phyloP scores from a whole-genome alignment of 2,797 vertebrate species.

The Enteromius fasciolatus region DNA sequence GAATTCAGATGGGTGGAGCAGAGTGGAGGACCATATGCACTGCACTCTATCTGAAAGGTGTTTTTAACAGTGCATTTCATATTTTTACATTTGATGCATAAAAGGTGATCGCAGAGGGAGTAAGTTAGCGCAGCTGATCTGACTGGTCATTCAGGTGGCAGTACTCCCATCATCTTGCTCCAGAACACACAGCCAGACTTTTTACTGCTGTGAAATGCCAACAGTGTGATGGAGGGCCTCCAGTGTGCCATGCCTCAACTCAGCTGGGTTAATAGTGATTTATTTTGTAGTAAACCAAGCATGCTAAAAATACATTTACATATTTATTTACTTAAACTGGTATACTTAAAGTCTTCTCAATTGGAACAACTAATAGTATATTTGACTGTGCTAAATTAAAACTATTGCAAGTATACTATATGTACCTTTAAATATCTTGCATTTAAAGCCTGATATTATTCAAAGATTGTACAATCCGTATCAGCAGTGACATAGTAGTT shows the following conservation, averaged over 20 bases:
- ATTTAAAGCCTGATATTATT: not conserved
- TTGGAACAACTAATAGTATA: not conserved
- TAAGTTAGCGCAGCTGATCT: not conserved
- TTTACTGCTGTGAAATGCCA: conserved; percentile 15
- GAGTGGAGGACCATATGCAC: conserved; percentile 36
- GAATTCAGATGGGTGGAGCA: conserved; percentile 37
- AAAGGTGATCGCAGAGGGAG: not conserved
- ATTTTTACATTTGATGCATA: conserved; percentile 3
- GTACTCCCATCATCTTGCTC: not conserved
- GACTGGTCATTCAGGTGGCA: conserved; percentile 14
- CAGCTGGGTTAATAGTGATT: not conserved
- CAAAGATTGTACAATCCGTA: not conserved
- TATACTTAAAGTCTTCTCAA: not conserved
- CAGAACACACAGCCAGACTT: not conserved
- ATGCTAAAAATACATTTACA: too few relatives aligned
- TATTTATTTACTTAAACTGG: not conserved
- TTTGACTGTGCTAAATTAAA: not conserved
- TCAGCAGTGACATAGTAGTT: not conserved
- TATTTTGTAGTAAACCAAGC: too few relatives aligned
- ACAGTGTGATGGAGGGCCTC: not conserved
- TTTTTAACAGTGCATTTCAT: conserved; percentile 4
- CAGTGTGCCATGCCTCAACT: not conserved
- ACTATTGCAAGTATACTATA: not conserved
- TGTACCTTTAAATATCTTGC: not conserved
- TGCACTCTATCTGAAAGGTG: conserved; percentile 20